Percentiles rank a stretch among this genome's conserved stretches.
Conservation (phyloP, 2,113 vertebrate species). For the Austrofundulus limnaeus region DNA sequence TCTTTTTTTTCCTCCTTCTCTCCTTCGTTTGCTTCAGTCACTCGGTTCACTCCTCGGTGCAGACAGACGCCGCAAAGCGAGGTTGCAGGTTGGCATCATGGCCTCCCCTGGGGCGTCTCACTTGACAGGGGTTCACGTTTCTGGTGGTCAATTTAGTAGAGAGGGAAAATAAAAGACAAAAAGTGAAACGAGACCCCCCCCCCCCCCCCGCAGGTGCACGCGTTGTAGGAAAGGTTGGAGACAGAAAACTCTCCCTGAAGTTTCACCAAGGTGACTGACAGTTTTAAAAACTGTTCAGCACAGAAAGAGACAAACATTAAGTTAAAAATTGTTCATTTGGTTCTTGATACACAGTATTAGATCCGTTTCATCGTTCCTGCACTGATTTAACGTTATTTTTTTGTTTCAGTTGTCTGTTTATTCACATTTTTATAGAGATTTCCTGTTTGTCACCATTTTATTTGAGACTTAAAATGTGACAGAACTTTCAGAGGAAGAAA, state of each 20-base stretch:
- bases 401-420: too few relatives aligned
- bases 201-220: constrained; percentile 41
- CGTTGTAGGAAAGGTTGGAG: constrained; percentile 34
- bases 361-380: too few relatives aligned
- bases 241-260: constrained; percentile 13
- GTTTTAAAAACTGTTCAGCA: too few relatives aligned
- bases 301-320: too few relatives aligned
- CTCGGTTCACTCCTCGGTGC: constrained; percentile 34
- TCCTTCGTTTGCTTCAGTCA: constrained; percentile 7
- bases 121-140: constrained; percentile 68
- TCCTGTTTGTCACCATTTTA: too few relatives aligned
- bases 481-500: too few relatives aligned
- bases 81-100: constrained; percentile 39
- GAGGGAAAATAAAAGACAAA: constrained; percentile 70
- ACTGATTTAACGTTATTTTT: too few relatives aligned
- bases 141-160: constrained; percentile 61
- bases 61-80: constrained; percentile 38
- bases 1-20: constrained; percentile 19
- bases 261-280: constrained; percentile 4
- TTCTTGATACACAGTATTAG: too few relatives aligned
- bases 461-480: too few relatives aligned
- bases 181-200: constrained; percentile 59
- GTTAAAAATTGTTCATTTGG: too few relatives aligned
- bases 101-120: constrained; percentile 53
- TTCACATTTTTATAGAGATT: too few relatives aligned